phyloP scores from a whole-genome alignment of 2,888 invertebrate species.

The Galerucella pusilla region DNA sequence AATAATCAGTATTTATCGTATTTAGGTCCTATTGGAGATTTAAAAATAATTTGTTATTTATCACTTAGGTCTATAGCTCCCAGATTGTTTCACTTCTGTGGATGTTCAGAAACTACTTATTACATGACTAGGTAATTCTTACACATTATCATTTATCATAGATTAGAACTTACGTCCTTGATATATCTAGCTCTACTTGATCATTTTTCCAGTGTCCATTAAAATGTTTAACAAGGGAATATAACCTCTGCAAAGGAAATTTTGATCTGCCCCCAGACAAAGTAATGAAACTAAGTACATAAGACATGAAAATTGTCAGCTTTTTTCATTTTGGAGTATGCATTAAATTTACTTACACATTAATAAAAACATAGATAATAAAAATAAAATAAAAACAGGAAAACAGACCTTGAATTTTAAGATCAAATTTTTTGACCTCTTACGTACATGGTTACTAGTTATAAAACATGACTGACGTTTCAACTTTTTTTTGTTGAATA shows the following conservation, averaged over 20 bases:
- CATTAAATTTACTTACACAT: not conserved
- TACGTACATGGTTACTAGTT: not conserved
- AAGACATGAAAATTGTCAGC: slow-evolving; percentile 13
- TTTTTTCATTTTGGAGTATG: slow-evolving; percentile 7
- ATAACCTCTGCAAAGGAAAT: slow-evolving; percentile 7
- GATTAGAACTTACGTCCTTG: slow-evolving; percentile 17
- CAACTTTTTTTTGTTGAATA: not conserved
- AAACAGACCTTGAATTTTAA: not conserved
- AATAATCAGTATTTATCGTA: not conserved
- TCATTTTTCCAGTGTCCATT: slow-evolving; percentile 5
- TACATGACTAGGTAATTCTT: too few relatives aligned
- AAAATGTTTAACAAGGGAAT: slow-evolving; percentile 10
- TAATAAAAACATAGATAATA: not conserved
- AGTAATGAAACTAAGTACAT: slow-evolving; percentile 5
- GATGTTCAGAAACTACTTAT: too few relatives aligned
- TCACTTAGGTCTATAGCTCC: too few relatives aligned
- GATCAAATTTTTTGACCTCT: slow-evolving; percentile 1
- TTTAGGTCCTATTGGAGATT: too few relatives aligned
- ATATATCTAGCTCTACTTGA: slow-evolving; percentile 6
- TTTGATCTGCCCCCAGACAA: slow-evolving; percentile 12
- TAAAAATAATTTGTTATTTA: too few relatives aligned
- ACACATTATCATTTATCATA: not conserved
- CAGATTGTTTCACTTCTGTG: too few relatives aligned
- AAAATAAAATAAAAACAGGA: not conserved
- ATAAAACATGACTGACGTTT: not conserved